These are phyloP conservation scores for Tribolium freemani DNA, from an alignment of 2,888 invertebrate species.

Conservation along the genomic window DNA sequence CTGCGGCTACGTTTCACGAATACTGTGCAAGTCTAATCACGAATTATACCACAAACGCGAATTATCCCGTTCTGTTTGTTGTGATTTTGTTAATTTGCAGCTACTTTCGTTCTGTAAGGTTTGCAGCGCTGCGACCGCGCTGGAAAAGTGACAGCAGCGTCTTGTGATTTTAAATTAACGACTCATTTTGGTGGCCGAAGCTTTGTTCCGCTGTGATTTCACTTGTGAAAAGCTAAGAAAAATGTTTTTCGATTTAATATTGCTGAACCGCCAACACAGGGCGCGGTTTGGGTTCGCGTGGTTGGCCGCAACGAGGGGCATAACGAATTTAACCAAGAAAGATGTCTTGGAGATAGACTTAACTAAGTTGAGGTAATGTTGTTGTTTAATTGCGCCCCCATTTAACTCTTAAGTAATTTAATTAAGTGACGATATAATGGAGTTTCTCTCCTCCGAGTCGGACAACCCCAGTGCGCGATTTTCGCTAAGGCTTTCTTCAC, in stretches of 20 bases:
- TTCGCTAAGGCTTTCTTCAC: slow-evolving; percentile 22
- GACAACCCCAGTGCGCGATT: neutral
- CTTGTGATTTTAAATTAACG: too few species aligned
- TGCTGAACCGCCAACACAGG: slow-evolving; percentile 13
- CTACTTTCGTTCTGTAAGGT: too few species aligned
- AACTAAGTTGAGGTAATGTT: slow-evolving; percentile 6
- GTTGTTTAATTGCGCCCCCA: neutral
- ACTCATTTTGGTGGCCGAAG: too few species aligned
- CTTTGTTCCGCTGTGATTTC: too few species aligned
- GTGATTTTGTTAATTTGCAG: too few species aligned
- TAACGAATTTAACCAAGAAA: neutral
- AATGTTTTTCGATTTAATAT: slow-evolving; percentile 26
- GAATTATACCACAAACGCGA: too few species aligned
- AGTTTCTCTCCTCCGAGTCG: slow-evolving; percentile 18
- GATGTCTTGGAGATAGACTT: neutral
- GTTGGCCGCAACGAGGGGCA: slow-evolving; percentile 15
- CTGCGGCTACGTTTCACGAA: too few species aligned
- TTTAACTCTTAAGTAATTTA: neutral
- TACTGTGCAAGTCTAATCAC: too few species aligned
- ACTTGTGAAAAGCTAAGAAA: neutral
- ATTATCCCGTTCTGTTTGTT: too few species aligned
- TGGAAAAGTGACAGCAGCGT: too few species aligned
- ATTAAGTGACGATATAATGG: slow-evolving; percentile 11
- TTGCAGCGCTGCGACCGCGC: too few species aligned
- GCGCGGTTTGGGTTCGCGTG: slow-evolving; percentile 8